Evolutionary conservation across 2,888 invertebrate genomes (phyloP).

Genomic region (Tubulanus polymorphus): DNA sequence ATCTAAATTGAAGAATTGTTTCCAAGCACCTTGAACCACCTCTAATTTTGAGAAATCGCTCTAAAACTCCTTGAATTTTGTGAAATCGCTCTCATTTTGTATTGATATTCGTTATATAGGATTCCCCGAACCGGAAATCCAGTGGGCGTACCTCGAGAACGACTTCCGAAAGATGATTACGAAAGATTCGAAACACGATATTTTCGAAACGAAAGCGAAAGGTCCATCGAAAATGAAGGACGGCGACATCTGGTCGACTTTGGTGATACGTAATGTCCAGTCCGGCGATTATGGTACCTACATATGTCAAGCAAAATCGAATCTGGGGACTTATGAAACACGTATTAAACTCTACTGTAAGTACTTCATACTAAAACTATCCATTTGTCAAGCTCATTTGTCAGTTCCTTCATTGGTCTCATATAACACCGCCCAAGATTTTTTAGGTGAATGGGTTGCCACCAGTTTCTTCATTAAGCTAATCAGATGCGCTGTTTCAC

Average conservation of each 20-base stretch:
- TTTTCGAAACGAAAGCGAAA: not conserved
- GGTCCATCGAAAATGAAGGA: not conserved
- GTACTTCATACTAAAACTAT: too few species aligned
- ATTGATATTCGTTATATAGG: not conserved
- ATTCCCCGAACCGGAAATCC: not conserved
- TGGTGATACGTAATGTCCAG: not conserved
- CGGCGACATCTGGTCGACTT: not conserved
- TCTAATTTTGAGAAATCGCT: too few species aligned
- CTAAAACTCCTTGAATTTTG: too few species aligned
- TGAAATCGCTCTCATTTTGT: too few species aligned
- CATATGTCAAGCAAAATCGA: not conserved
- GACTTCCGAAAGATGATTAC: not conserved
- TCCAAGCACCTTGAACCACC: too few species aligned
- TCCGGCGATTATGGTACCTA: not conserved
- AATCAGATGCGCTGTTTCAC: too few species aligned
- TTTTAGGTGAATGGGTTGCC: too few species aligned
- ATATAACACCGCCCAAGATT: too few species aligned
- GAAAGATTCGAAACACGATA: not conserved
- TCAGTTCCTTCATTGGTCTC: too few species aligned
- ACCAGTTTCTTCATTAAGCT: too few species aligned
- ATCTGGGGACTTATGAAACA: not conserved
- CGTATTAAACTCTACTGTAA: not conserved
- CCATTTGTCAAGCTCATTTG: too few species aligned
- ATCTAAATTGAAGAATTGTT: too few species aligned
- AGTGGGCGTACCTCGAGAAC: not conserved